phyloP scores from a whole-genome alignment of 2,888 invertebrate genomes.

The Macrophya alboannulata region DNA sequence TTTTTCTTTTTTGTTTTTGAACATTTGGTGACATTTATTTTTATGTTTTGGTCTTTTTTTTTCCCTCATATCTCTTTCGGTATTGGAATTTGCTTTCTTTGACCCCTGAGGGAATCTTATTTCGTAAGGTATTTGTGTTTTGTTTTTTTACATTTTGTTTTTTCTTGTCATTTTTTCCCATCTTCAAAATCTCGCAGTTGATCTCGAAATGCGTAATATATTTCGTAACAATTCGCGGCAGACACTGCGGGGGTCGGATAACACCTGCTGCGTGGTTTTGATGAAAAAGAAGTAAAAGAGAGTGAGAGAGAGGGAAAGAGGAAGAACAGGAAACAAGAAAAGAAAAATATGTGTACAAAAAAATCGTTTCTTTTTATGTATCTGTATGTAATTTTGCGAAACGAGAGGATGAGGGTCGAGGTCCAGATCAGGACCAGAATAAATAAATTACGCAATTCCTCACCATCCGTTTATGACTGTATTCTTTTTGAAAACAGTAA shows the following conservation, averaged over 20 bases:
- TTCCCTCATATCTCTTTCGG: background rate
- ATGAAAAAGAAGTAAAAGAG: background rate
- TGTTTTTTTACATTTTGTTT: background rate
- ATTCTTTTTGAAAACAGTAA: too few relatives aligned
- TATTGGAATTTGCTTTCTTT: background rate
- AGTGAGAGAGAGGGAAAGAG: background rate
- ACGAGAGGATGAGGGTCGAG: background rate
- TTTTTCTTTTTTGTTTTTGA: background rate
- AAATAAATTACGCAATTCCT: background rate
- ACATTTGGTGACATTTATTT: background rate
- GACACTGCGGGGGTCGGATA: background rate
- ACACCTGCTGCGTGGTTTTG: constrained; percentile 28
- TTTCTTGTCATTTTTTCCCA: background rate
- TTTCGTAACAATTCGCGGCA: constrained; percentile 9
- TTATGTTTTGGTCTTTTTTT: background rate
- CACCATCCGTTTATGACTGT: too few relatives aligned
- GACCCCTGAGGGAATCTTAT: background rate
- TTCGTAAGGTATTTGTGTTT: background rate
- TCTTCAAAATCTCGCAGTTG: background rate
- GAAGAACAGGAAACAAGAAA: background rate
- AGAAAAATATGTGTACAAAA: background rate
- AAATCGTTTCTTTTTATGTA: background rate
- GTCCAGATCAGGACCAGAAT: background rate
- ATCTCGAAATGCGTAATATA: background rate
- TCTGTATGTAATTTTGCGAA: background rate